These are phyloP conservation scores for Arctopsyche grandis DNA, from an alignment of 1,140 invertebrate genomes.

Conservation along the genomic window DNA sequence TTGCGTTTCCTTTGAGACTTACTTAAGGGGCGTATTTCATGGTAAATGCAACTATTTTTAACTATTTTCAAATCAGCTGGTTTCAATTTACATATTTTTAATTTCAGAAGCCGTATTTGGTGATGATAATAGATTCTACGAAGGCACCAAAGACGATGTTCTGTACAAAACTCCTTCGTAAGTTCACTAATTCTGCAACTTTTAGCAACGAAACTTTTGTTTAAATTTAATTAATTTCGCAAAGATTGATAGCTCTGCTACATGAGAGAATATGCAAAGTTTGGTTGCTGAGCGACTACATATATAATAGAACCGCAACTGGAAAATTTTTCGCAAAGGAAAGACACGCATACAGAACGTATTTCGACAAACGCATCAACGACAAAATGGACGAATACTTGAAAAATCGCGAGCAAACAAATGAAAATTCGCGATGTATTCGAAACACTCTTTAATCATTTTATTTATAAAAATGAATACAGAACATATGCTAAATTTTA, in stretches of 20 bases:
- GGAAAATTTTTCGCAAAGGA: not conserved
- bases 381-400: not conserved
- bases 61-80: no score
- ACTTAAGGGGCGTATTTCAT: no score
- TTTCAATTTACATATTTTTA: no score
- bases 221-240: slow-evolving; percentile 5
- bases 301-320: not conserved
- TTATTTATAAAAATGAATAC: not conserved
- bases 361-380: not conserved
- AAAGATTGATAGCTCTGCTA: slow-evolving; percentile 5
- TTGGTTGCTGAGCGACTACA: slow-evolving; percentile 11
- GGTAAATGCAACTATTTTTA: no score
- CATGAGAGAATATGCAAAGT: slow-evolving; percentile 33
- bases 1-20: no score
- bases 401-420: not conserved
- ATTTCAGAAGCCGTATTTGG: slow-evolving; percentile 26
- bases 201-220: not conserved
- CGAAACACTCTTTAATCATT: not conserved
- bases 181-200: not conserved
- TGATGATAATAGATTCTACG: not conserved
- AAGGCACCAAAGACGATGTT: slow-evolving; percentile 2
- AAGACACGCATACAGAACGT: not conserved
- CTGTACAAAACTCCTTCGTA: not conserved
- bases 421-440: not conserved
- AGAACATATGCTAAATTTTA: not conserved